A percentile compares a stretch with the other conserved stretches of the same genome.
These are phyloP conservation scores for Chrysolina oricalcia DNA, from an alignment of 2,888 invertebrate genomes.

Conservation along the genomic window DNA sequence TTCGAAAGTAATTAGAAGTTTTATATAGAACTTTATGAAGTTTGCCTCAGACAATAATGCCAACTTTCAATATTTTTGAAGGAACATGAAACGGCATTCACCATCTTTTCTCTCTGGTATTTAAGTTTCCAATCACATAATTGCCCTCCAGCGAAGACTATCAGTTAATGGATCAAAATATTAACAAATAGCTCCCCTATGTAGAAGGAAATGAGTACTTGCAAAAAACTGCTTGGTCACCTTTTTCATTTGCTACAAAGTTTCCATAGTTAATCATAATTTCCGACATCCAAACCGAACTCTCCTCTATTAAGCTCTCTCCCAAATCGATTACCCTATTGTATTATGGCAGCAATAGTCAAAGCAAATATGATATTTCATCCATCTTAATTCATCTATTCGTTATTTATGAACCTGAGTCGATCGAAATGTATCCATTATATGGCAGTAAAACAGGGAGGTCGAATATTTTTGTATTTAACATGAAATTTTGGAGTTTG, in stretches of 20 bases:
- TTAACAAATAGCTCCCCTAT: slow-evolving; percentile 28
- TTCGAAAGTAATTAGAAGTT: no score
- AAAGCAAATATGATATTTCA: slow-evolving; percentile 38
- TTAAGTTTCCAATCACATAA: slow-evolving; percentile 6
- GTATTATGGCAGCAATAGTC: slow-evolving; percentile 34
- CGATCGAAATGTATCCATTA: not conserved
- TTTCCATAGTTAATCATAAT: slow-evolving; percentile 44
- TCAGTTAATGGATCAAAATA: slow-evolving; percentile 27
- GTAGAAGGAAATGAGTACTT: slow-evolving; percentile 37
- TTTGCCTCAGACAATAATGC: no score
- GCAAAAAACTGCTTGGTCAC: slow-evolving; percentile 39
- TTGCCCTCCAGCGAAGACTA: not conserved
- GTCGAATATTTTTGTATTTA: no score
- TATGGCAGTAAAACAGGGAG: not conserved
- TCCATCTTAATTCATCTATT: slow-evolving; percentile 39
- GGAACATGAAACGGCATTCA: not conserved
- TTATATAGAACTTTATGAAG: no score
- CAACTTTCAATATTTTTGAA: no score
- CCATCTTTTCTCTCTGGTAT: not conserved
- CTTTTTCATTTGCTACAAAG: slow-evolving; percentile 41
- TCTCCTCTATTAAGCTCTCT: slow-evolving; percentile 34
- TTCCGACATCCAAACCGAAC: slow-evolving; percentile 39
- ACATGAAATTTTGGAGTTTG: no score
- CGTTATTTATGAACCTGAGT: slow-evolving; percentile 27
- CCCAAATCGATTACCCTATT: slow-evolving; percentile 40